A percentile compares a stretch with the other conserved stretches of the same genome.
Evolutionary conservation across 2,797 vertebrate species (phyloP).

Genomic region (Gastrophryne carolinensis): DNA sequence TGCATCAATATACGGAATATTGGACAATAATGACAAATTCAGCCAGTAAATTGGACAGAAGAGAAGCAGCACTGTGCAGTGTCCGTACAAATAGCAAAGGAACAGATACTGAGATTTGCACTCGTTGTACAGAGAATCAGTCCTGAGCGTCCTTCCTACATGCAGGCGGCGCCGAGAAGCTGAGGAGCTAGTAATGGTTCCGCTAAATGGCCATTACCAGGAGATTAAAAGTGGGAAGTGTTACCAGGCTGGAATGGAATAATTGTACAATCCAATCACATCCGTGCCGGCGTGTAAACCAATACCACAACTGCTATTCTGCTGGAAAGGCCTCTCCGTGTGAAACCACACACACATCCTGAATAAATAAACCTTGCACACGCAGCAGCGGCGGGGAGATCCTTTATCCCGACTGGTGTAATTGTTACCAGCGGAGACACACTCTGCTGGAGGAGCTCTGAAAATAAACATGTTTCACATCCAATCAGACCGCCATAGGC

Average conservation of each 20-base stretch:
- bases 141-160: not conserved
- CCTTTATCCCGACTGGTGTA: slow-evolving; percentile 4
- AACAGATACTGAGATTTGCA: not conserved
- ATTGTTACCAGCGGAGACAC: not conserved
- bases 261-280: not conserved
- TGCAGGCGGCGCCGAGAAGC: not conserved
- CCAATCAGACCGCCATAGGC: not conserved
- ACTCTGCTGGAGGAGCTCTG: not conserved
- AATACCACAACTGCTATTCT: not conserved
- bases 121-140: not conserved
- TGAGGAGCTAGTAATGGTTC: not conserved
- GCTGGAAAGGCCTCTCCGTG: not conserved
- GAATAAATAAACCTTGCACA: slow-evolving; percentile 9
- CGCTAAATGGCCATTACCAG: too few relatives aligned
- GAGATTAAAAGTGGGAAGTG: not conserved
- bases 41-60: too few relatives aligned
- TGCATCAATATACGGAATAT: not conserved
- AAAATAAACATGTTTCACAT: slow-evolving; percentile 21
- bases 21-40: not conserved
- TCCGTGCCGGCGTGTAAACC: not conserved
- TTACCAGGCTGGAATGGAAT: too few relatives aligned
- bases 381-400: too few relatives aligned
- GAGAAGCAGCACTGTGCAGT: not conserved
- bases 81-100: not conserved
- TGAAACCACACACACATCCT: slow-evolving; percentile 17